Conservation (phyloP, 1,140 invertebrate genomes). For the Glossosoma conforme region DNA sequence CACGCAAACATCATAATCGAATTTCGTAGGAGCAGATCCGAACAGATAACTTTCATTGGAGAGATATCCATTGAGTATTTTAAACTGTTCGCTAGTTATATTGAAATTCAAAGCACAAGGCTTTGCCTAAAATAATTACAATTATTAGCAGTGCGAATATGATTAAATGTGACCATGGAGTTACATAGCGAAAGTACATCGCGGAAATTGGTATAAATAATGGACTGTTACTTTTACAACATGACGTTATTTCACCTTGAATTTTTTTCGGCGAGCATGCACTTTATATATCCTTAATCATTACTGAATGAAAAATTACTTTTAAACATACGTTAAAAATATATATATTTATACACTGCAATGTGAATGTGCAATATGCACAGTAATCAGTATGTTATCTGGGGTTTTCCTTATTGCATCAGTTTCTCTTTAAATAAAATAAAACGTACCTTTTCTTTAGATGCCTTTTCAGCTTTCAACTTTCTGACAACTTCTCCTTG, state of each 20-base stretch:
- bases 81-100: constrained; percentile 7
- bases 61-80: constrained; percentile 36
- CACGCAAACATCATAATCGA: constrained; percentile 49
- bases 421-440: neutral
- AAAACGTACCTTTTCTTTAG: constrained; percentile 16
- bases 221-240: constrained; percentile 8
- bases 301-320: too few species aligned
- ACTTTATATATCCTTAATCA: too few species aligned
- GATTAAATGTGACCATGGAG: too few species aligned
- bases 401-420: constrained; percentile 9
- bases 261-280: too few species aligned
- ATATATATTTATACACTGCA: too few species aligned
- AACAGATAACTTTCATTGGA: constrained; percentile 52
- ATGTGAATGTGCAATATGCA: too few species aligned
- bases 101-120: constrained; percentile 1
- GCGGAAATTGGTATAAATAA: neutral
- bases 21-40: constrained; percentile 50
- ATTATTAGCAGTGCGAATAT: constrained; percentile 1
- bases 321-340: too few species aligned
- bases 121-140: constrained; percentile 8
- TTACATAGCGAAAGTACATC: neutral
- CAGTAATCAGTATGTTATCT: too few species aligned
- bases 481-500: constrained; percentile 27
- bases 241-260: constrained; percentile 19
- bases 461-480: constrained; percentile 17